These are phyloP conservation scores for Melinaea marsaeus DNA, from an alignment of 2,888 invertebrate species.

Conservation along the genomic window DNA sequence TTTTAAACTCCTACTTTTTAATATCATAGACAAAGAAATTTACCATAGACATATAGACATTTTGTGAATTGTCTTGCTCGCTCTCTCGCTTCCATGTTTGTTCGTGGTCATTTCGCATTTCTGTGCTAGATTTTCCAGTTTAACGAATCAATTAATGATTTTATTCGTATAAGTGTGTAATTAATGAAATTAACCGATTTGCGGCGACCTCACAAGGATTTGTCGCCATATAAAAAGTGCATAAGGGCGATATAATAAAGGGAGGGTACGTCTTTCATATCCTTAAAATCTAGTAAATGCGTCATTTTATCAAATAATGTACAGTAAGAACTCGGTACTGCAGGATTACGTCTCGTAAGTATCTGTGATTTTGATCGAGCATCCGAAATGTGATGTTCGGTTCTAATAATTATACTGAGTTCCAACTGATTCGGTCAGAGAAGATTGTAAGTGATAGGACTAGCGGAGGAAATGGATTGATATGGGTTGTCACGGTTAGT, in stretches of 20 bases:
- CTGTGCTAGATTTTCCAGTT: conserved; percentile 73
- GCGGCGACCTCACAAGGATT: conserved; percentile 73
- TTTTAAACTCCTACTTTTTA: conserved; percentile 4
- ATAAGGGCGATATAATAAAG: conserved; percentile 70
- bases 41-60: conserved; percentile 29
- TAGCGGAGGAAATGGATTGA: conserved; percentile 55
- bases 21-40: conserved; percentile 48
- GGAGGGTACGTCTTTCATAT: conserved; percentile 77
- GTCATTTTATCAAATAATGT: conserved; percentile 75
- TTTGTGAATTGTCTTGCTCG: conserved; percentile 63
- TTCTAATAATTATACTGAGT: conserved; percentile 49
- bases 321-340: conserved; percentile 48
- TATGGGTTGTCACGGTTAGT: conserved; percentile 69
- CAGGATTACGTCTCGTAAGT: conserved; percentile 41
- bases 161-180: conserved; percentile 65
- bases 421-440: conserved; percentile 71
- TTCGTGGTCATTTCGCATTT: conserved; percentile 76
- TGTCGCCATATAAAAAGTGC: conserved; percentile 70
- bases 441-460: conserved; percentile 59
- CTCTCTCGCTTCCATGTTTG: conserved; percentile 77
- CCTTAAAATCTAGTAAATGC: conserved; percentile 74
- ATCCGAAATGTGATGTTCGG: conserved; percentile 29
- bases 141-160: conserved; percentile 67
- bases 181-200: conserved; percentile 73
- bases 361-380: conserved; percentile 26